Evolutionary conservation across 2,888 invertebrate genomes (phyloP).

Genomic region (Drosophila rubida): DNA sequence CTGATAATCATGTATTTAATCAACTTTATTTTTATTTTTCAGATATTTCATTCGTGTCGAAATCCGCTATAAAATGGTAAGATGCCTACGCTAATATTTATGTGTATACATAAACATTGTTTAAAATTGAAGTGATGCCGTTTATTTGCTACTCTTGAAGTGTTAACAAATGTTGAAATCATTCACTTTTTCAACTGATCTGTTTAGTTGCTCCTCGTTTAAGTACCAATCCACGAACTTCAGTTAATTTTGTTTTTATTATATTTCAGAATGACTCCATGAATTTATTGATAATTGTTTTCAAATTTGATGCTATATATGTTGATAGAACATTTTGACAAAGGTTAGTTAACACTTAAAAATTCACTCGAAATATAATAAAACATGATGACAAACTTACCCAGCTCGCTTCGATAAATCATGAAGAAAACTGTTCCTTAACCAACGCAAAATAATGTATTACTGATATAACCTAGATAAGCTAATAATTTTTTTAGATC

Average conservation of each 20-base stretch:
- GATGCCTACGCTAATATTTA: neutral
- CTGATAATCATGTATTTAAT: neutral
- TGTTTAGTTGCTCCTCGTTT: too few species aligned
- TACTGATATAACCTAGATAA: slow-evolving; percentile 24
- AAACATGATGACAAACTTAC: slow-evolving; percentile 61
- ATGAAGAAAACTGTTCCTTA: slow-evolving; percentile 74
- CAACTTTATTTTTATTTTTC: neutral
- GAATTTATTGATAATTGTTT: too few species aligned
- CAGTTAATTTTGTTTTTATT: too few species aligned
- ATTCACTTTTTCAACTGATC: slow-evolving; percentile 1
- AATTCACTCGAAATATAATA: neutral
- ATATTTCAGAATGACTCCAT: too few species aligned
- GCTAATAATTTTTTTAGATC: too few species aligned
- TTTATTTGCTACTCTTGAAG: slow-evolving; percentile 19
- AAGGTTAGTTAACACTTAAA: neutral
- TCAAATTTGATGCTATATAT: neutral
- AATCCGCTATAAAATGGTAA: neutral
- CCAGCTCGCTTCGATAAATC: slow-evolving; percentile 76
- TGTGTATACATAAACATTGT: neutral
- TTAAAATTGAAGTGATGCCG: neutral
- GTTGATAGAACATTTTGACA: neutral
- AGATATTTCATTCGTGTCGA: neutral
- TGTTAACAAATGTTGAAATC: neutral
- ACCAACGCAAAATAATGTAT: slow-evolving; percentile 41
- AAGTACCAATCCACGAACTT: too few species aligned